Percentiles rank a stretch among this genome's conserved stretches.
Evolutionary conservation across 2,888 invertebrate species (phyloP).

Genomic region (Chalcis sispes): DNA sequence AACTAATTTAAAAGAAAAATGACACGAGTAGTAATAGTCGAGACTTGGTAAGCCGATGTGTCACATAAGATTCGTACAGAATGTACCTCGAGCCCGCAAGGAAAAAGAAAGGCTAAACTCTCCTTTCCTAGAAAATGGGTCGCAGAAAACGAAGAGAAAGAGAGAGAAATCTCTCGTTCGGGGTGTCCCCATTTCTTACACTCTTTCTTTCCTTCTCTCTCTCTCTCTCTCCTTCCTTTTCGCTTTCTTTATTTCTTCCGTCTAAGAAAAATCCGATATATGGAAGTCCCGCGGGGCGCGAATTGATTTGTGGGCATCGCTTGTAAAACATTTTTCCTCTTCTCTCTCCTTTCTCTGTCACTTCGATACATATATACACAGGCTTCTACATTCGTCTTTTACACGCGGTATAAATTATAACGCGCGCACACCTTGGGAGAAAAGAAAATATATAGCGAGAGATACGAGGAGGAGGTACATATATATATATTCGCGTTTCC

Average conservation of each 20-base stretch:
- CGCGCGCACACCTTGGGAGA: not conserved
- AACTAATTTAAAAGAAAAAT: not conserved
- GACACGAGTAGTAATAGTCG: conserved; percentile 10
- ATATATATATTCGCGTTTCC: conserved; percentile 21
- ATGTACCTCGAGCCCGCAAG: not conserved
- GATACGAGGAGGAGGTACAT: not conserved
- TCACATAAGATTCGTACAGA: not conserved
- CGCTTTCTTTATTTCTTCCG: not conserved
- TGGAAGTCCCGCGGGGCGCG: not conserved
- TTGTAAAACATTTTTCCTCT: conserved; percentile 28
- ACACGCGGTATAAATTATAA: not conserved
- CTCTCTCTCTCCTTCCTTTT: not conserved
- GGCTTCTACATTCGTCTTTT: not conserved
- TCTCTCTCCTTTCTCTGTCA: conserved; percentile 33
- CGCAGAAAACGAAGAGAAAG: not conserved
- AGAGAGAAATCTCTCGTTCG: conserved; percentile 23
- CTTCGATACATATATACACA: not conserved
- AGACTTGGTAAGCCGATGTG: not conserved
- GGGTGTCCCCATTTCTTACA: not conserved
- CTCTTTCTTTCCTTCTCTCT: not conserved
- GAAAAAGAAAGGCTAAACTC: not conserved
- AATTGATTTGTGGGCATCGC: conserved; percentile 38
- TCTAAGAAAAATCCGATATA: conserved; percentile 34
- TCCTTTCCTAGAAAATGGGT: conserved; percentile 41
- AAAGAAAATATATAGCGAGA: not conserved